A percentile compares a stretch with the other conserved stretches of the same genome.
Conservation (phyloP, 2,888 invertebrate genomes). For the Conistra vaccinii region DNA sequence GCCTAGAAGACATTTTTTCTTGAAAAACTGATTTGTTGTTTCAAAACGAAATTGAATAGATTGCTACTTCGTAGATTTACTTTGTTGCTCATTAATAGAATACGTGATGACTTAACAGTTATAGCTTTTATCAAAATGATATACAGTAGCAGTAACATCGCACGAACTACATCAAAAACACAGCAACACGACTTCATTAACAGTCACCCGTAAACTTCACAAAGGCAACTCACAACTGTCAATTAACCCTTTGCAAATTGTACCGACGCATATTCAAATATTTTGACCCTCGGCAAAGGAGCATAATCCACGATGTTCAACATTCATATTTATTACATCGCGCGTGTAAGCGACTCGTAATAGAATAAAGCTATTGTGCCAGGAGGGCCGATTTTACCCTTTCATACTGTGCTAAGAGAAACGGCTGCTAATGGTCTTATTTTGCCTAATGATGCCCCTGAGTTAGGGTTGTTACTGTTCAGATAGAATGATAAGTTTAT, state of each 20-base stretch:
- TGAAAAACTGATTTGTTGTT: background rate
- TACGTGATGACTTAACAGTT: too few relatives aligned
- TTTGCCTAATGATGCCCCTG: conserved; percentile 88
- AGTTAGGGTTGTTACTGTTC: conserved; percentile 80
- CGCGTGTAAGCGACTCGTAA: conserved; percentile 88
- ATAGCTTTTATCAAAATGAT: background rate
- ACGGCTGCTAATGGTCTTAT: conserved; percentile 90
- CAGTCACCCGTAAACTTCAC: conserved; percentile 69
- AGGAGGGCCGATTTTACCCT: conserved; percentile 89
- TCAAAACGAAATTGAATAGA: background rate
- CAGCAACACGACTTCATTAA: conserved; percentile 60
- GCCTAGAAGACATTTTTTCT: background rate
- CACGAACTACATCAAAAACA: conserved; percentile 50
- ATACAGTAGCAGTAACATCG: conserved; percentile 15
- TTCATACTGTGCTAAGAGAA: conserved; percentile 87
- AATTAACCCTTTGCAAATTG: conserved; percentile 89
- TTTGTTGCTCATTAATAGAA: background rate
- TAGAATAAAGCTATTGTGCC: conserved; percentile 89
- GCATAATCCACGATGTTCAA: conserved; percentile 88
- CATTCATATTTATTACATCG: conserved; percentile 91
- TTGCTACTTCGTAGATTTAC: background rate
- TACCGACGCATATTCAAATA: conserved; percentile 88
- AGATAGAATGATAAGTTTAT: conserved; percentile 89
- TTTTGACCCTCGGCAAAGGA: conserved; percentile 89
- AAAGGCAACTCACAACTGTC: conserved; percentile 77